Evolutionary conservation across 2,797 vertebrate species (phyloP).

Genomic region (Falco concolor): DNA sequence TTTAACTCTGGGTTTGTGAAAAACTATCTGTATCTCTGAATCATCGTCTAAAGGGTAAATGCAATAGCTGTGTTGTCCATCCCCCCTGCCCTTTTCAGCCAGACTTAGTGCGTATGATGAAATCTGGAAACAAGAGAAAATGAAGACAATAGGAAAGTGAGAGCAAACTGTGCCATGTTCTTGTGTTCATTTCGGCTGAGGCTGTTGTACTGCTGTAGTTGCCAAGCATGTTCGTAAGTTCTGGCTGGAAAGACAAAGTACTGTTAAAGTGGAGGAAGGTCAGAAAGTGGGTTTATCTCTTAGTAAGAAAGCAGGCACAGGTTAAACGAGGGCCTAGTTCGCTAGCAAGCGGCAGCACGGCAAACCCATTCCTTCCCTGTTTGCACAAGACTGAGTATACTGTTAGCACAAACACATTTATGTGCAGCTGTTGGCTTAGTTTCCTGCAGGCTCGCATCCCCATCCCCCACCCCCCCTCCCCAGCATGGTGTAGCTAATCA

Average conservation of each 20-base stretch:
- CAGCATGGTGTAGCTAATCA: background rate
- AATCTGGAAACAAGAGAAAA: background rate
- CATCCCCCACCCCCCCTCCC: background rate
- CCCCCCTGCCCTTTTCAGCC: background rate
- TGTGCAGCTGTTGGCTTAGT: background rate
- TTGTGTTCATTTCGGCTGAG: background rate
- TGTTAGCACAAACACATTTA: background rate
- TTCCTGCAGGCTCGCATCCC: rapidly evolving
- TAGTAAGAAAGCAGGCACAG: background rate
- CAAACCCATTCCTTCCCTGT: background rate
- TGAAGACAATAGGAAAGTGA: background rate
- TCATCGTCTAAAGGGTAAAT: background rate
- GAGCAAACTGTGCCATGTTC: background rate
- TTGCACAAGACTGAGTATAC: background rate
- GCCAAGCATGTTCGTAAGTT: background rate
- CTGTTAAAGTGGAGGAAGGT: background rate
- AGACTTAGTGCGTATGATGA: background rate
- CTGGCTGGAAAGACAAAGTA: background rate
- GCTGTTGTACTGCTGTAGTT: background rate
- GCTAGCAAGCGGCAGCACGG: background rate
- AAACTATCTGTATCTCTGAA: background rate
- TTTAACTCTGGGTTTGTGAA: background rate
- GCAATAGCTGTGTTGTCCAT: background rate
- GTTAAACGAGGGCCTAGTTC: background rate
- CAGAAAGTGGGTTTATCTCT: background rate